Base-by-base conservation (phyloP, 2,888 invertebrate genomes). In the Atherix ibis region DNA sequence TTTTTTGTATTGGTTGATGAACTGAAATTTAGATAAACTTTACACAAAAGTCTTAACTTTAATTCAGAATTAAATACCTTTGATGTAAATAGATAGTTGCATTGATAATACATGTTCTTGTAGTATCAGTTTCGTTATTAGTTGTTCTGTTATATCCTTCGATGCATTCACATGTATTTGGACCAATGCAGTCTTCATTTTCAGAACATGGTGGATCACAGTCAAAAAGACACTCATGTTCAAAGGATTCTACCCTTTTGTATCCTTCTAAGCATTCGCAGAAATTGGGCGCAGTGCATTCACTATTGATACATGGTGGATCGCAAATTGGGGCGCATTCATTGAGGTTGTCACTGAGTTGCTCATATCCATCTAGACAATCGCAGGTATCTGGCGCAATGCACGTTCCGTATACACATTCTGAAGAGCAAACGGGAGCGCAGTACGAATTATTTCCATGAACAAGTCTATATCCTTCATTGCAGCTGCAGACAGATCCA, bases 101-200 rank as follows among this genome's bases (percentile, higher is more conserved):
- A n/a, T n/a, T n/a, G n/a, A n/a, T n/a, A n/a, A n/a, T n/a, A n/a
- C n/a, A n/a, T n/a, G n/a, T n/a, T n/a, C n/a, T n/a, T n/a, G n/a
- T n/a, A n/a, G n/a, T n/a, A n/a, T n/a, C n/a, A n/a, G n/a, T n/a
- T n/a, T n/a, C n/a, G n/a, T n/a, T n/a, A n/a, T n/a, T n/a, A n/a
- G n/a, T n/a, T n/a, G n/a, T n/a, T n/a, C n/a, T n/a, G n/a, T 50
- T 46, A 44, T 46, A 58, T 15, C 55, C 56, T 32, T 51, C 47
- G 22, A 43, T 46, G 18, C 58, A 58, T 8, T 41, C 60, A 50
- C 82, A 82, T 1, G 59, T 57, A 36, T 68, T 65, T 2, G 40
- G 63, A 54, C 54, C 77, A 70, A 68, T 61, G 49, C 82, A 82
- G 18, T 64, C 58, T 18, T 73, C 76, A 48, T 72, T 72, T 28